phyloP scores from a whole-genome alignment of 2,888 invertebrate species.

The Parascotia fuliginaria region DNA sequence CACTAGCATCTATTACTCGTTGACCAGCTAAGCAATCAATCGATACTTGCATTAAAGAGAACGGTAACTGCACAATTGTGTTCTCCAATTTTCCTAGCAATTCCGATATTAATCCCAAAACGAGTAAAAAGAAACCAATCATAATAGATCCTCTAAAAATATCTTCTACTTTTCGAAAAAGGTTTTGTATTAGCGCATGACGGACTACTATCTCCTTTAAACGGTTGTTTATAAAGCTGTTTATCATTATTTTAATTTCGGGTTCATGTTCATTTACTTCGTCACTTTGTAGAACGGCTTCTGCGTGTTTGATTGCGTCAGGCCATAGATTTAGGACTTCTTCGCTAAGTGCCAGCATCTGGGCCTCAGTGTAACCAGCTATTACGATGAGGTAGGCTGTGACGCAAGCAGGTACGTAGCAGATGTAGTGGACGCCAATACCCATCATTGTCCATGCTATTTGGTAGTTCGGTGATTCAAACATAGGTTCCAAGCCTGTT shows the following conservation, averaged over 20 bases:
- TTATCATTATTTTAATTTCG: conserved; percentile 2
- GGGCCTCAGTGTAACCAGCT: conserved; percentile 14
- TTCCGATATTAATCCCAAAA: conserved; percentile 49
- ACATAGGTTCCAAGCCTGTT: conserved; percentile 19
- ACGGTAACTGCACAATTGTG: conserved; percentile 50
- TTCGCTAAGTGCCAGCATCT: conserved; percentile 19
- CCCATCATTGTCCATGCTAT: conserved; percentile 13
- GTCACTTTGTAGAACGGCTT: background rate
- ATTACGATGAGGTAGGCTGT: conserved; percentile 19
- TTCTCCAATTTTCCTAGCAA: conserved; percentile 55
- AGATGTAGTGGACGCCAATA: background rate
- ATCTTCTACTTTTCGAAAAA: conserved; percentile 12
- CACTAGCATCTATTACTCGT: conserved; percentile 60
- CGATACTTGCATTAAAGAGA: conserved; percentile 36
- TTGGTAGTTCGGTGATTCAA: conserved; percentile 20
- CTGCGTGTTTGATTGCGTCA: conserved; percentile 6
- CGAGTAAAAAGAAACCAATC: conserved; percentile 49
- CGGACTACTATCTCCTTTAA: conserved; percentile 13
- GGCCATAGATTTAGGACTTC: conserved; percentile 18
- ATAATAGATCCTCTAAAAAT: conserved; percentile 49
- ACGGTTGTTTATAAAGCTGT: conserved; percentile 6
- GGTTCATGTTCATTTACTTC: background rate
- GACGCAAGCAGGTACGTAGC: conserved; percentile 12
- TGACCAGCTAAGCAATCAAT: conserved; percentile 68
- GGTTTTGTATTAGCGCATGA: conserved; percentile 9